phyloP scores from a whole-genome alignment of 2,888 invertebrate genomes.

The Drosophila borealis region DNA sequence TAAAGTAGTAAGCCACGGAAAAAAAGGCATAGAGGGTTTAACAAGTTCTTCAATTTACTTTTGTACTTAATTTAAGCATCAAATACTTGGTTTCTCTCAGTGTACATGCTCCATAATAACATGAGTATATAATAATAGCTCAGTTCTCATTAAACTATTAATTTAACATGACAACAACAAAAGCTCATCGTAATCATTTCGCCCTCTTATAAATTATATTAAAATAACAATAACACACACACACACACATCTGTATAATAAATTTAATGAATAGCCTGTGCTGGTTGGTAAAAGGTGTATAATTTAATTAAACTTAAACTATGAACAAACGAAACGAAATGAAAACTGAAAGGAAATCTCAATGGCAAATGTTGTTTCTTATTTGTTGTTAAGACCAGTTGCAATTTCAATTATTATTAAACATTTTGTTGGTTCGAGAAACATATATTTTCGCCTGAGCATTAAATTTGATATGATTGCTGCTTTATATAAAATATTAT shows the following conservation, averaged over 20 bases:
- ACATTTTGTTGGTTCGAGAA: neutral
- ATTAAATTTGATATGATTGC: neutral
- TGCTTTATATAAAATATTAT: neutral
- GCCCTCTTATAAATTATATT: slow-evolving; percentile 44
- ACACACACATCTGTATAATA: slow-evolving; percentile 9
- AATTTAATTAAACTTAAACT: slow-evolving; percentile 34
- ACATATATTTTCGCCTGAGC: neutral
- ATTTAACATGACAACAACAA: slow-evolving; percentile 51
- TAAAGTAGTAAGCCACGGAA: no score
- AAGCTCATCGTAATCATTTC: slow-evolving; percentile 49
- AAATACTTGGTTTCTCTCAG: neutral
- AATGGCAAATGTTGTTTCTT: slow-evolving; percentile 7
- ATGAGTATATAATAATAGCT: slow-evolving; percentile 33
- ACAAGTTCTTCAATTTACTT: no score
- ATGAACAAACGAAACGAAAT: slow-evolving; percentile 15
- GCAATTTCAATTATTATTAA: slow-evolving; percentile 27
- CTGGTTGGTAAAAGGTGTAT: slow-evolving; percentile 27
- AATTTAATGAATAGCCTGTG: slow-evolving; percentile 7
- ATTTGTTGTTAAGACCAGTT: slow-evolving; percentile 11
- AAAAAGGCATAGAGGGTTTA: no score
- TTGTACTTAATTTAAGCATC: neutral
- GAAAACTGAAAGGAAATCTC: slow-evolving; percentile 16
- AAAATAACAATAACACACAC: slow-evolving; percentile 25
- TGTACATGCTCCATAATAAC: neutral
- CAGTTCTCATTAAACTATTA: slow-evolving; percentile 51